Base-by-base conservation (phyloP, 2,888 invertebrate genomes). In the Dryobotodes eremita region DNA sequence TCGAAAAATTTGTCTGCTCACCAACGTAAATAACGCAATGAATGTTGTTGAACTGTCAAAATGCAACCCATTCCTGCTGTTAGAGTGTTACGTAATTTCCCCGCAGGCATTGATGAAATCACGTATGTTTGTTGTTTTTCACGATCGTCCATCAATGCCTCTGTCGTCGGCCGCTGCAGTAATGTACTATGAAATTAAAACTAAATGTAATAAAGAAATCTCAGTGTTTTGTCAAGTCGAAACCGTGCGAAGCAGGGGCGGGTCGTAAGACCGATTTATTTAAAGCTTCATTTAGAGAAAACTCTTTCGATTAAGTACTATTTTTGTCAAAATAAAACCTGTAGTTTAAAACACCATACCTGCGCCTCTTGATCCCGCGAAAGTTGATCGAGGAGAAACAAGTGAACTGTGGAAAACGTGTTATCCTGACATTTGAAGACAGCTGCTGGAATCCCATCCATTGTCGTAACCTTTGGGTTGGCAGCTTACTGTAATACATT, bases 391-490 rank as follows among this genome's bases (percentile, higher is more conserved):
- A 66, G 72, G 65, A 48, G 55, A 42, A 55, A 46, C 26, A 53
- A 62, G 42, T 70, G 53, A 71, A 69, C 50, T 48, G 53, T 23
- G 71, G 75, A 46, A 75, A 84, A 84, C 79, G 20, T 69, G 86
- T 83, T 77, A 69, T 79, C 46, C 68, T 84, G 84, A 79, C 86
- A 84, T 84, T 86, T 86, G 31, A 31, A 68, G 48, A 66, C 48
- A 62, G 50, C 57, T 57, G 78, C 53, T 64, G 62, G 53, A 55
- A 53, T 42, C 31, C 23, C 23, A 78, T 72, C 42, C 61, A 82
- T 75, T 86, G 61, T 55, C 59, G 42, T 55, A 68, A 76, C 79
- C 73, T 86, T 84, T 74, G 0, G 4, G 42, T 72, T 74, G 57
- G n/a, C 20, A 59, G 26, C 59, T 72, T 68, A 69, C 62, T 48